Conservation (phyloP, 2,888 invertebrate species). For the Allophyes oxyacanthae region DNA sequence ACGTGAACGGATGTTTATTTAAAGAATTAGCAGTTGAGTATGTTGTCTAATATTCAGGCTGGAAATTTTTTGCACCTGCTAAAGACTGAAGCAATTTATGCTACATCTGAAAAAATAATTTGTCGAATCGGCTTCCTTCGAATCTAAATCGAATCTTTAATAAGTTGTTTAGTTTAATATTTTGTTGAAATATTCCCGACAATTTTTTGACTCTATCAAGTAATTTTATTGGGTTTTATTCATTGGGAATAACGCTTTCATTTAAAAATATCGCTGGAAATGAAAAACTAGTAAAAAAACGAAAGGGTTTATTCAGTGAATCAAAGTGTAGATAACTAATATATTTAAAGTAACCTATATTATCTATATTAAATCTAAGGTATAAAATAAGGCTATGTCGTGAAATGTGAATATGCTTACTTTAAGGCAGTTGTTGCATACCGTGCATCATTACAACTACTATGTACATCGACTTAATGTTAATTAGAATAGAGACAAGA, state of each 20-base stretch:
- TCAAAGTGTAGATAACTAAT: conserved; percentile 69
- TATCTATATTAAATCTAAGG: conserved; percentile 70
- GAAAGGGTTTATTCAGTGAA: conserved; percentile 70
- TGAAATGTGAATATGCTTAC: conserved; percentile 85
- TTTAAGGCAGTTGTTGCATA: conserved; percentile 86
- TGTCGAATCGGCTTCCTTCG: neutral
- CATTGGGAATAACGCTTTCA: no score
- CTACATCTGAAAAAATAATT: no score
- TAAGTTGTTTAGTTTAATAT: no score
- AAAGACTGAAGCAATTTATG: neutral
- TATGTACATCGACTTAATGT: conserved; percentile 73
- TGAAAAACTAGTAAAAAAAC: conserved; percentile 47
- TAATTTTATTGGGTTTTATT: no score
- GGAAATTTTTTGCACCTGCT: neutral
- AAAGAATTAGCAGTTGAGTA: neutral
- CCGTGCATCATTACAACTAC: conserved; percentile 77
- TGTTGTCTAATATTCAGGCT: no score
- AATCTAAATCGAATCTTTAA: no score
- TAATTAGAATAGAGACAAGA: conserved; percentile 61
- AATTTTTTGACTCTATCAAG: no score
- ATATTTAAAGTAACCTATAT: conserved; percentile 60
- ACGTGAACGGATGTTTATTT: conserved; percentile 1
- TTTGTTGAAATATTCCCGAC: no score
- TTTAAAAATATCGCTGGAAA: no score
- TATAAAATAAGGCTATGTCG: conserved; percentile 88